phyloP scores from a whole-genome alignment of 2,888 invertebrate genomes.

The Neoascia interrupta region DNA sequence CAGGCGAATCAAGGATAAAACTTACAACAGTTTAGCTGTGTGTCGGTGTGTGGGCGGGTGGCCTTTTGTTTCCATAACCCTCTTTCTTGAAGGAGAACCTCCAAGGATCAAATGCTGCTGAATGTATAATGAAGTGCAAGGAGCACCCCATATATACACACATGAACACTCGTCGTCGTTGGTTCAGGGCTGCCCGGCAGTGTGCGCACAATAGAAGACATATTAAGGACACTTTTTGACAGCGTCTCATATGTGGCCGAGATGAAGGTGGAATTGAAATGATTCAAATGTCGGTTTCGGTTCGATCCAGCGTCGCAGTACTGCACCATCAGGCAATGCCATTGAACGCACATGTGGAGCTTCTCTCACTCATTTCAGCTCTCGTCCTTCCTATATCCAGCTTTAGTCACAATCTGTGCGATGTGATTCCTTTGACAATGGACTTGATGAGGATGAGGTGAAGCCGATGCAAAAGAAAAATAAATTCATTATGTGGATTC shows the following conservation, averaged over 20 bases:
- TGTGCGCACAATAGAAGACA: slow-evolving; percentile 39
- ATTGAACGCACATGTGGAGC: slow-evolving; percentile 50
- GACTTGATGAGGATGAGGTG: slow-evolving; percentile 3
- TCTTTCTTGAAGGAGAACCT: slow-evolving; percentile 13
- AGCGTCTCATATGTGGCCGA: slow-evolving; percentile 48
- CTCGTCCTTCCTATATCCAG: background rate
- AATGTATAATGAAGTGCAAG: slow-evolving; percentile 67
- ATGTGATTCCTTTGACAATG: slow-evolving; percentile 31
- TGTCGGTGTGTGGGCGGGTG: slow-evolving; percentile 49
- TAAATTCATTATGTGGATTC: background rate
- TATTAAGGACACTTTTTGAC: slow-evolving; percentile 66
- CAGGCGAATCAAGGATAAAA: slow-evolving; percentile 64
- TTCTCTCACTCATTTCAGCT: slow-evolving; percentile 36
- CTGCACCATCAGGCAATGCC: background rate
- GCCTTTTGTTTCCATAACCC: slow-evolving; percentile 58
- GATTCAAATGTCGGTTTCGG: slow-evolving; percentile 49
- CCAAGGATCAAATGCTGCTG: slow-evolving; percentile 62
- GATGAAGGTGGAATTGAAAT: slow-evolving; percentile 52
- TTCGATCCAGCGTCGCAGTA: slow-evolving; percentile 36
- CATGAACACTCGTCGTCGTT: slow-evolving; percentile 2
- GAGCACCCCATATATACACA: slow-evolving; percentile 5
- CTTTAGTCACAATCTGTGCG: no score
- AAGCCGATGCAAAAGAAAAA: background rate
- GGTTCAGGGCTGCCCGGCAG: no score
- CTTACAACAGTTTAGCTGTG: slow-evolving; percentile 47